Base-by-base conservation (phyloP, 2,888 invertebrate genomes). In the Unio delphinus region DNA sequence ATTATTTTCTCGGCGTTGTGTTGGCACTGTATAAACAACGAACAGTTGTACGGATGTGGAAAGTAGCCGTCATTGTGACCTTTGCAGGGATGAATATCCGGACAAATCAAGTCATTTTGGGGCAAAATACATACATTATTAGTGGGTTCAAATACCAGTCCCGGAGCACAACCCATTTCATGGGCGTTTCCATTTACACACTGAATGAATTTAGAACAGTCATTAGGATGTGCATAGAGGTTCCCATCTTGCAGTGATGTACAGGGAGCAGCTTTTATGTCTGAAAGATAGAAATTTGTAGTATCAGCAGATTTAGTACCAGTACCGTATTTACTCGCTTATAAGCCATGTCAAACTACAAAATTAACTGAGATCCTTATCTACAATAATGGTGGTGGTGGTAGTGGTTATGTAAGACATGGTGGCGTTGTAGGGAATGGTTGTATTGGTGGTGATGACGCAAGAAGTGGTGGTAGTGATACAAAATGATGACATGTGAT, bases 21-120 rank as follows among this genome's bases (percentile, higher is more conserved):
- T 58, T 82, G 78, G 67, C 86, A 86, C 69, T 83, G 81, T 45
- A 84, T 80, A 64, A 80, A 86, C 54, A 83, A 73, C 28, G 80
- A 72, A 68, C 86, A 86, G 62, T 82, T 75, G 34, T 69, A 75
- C 8, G 83, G 85, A 65, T 86, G 85, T 2, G 81, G 76, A 62
- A 82, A 82, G 70, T 84, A 83, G 4, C 81, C 83, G 34, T 80
- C 80, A 45, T 75, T 73, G 45, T 79, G 75, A 23, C 69, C 66
- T 59, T 77, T 69, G 61, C 85, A 86, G 0, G 84, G 83, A 45
- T 70, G 56, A 54, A 80, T 79, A 55, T 81, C 80, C 3, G 83
- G 83, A 61, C 83, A 83, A 11, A 75, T 55, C 1, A 82, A 68
- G 15, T 80, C 80, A 55, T 79, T 77, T n/a, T 67, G 66, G 18